Evolutionary conservation across 2,113 vertebrate genomes (phyloP).

Genomic region (Dicentrarchus labrax): DNA sequence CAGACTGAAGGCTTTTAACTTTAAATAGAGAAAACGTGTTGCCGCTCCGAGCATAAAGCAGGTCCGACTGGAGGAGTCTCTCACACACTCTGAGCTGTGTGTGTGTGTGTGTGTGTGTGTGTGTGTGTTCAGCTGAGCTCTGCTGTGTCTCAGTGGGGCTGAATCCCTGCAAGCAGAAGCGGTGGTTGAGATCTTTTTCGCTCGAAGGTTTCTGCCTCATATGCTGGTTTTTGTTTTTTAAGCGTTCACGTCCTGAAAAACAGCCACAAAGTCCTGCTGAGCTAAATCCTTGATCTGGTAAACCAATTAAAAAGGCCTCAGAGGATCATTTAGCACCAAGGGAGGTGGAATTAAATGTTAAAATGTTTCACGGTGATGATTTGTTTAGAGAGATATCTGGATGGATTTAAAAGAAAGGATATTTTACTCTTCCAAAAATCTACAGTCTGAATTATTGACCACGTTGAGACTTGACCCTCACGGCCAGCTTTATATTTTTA

Average conservation of each 20-base stretch:
- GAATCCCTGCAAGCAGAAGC: conserved; percentile 17
- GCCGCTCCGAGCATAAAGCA: not conserved
- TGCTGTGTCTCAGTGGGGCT: conserved; percentile 16
- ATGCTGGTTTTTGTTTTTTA: not conserved
- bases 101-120: conserved; percentile 42
- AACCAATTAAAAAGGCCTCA: not conserved
- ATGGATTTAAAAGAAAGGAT: not conserved
- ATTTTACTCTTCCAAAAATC: not conserved
- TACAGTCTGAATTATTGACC: not conserved
- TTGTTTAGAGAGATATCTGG: not conserved
- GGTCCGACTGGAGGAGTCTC: not conserved
- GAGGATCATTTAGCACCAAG: not conserved
- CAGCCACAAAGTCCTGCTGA: not conserved
- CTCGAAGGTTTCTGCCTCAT: not conserved
- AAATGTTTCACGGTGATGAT: not conserved
- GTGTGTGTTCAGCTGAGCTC: conserved; percentile 21
- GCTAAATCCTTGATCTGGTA: not conserved
- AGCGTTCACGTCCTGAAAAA: not conserved
- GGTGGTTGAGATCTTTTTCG: not conserved
- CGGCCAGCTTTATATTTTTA: too few relatives aligned
- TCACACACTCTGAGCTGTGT: conserved; percentile 11
- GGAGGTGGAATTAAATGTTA: not conserved
- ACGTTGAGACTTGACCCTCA: not conserved
- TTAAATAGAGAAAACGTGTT: not conserved
- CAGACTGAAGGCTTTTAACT: not conserved